A percentile compares a stretch with the other conserved stretches of the same genome.
Evolutionary conservation across 2,888 invertebrate genomes (phyloP).

Genomic region (Philopedon plagiatum): DNA sequence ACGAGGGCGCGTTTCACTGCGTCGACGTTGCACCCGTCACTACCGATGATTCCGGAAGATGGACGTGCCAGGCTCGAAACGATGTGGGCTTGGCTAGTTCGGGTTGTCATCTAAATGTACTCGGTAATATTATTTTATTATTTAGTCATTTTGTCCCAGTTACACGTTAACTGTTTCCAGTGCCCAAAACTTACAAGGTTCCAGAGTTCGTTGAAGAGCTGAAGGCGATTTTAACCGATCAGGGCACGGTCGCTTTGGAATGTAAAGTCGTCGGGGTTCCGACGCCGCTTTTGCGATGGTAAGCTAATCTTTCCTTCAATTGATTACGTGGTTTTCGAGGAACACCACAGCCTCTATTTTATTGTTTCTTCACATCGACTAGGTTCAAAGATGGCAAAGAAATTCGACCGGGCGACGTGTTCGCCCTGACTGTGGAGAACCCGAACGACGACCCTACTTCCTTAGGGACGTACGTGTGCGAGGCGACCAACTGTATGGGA

Average conservation of each 20-base stretch:
- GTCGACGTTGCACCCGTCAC: constrained; percentile 87
- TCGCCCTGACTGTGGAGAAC: constrained; percentile 88
- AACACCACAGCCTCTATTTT: too few relatives aligned
- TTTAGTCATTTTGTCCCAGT: not conserved
- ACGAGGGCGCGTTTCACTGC: constrained; percentile 90
- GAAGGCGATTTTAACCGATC: constrained; percentile 85
- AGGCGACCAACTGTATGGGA: constrained; percentile 92
- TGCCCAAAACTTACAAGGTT: constrained; percentile 90
- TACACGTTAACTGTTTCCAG: constrained; percentile 67
- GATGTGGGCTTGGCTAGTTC: constrained; percentile 82
- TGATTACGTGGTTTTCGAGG: too few relatives aligned
- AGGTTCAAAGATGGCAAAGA: constrained; percentile 78
- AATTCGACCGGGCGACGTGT: constrained; percentile 91
- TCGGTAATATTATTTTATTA: constrained; percentile 70
- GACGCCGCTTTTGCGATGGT: constrained; percentile 79
- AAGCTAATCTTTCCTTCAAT: constrained; percentile 69
- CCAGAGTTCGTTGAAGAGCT: constrained; percentile 91
- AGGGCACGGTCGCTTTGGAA: constrained; percentile 91
- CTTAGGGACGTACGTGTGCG: constrained; percentile 89
- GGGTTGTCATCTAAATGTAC: constrained; percentile 83
- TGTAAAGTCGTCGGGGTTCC: constrained; percentile 95
- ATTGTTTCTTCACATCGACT: too few relatives aligned
- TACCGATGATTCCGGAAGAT: constrained; percentile 86
- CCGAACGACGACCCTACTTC: constrained; percentile 85
- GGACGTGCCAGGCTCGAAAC: constrained; percentile 89